Evolutionary conservation across 2,797 vertebrate species (phyloP).

Genomic region (Enteromius viviparus): DNA sequence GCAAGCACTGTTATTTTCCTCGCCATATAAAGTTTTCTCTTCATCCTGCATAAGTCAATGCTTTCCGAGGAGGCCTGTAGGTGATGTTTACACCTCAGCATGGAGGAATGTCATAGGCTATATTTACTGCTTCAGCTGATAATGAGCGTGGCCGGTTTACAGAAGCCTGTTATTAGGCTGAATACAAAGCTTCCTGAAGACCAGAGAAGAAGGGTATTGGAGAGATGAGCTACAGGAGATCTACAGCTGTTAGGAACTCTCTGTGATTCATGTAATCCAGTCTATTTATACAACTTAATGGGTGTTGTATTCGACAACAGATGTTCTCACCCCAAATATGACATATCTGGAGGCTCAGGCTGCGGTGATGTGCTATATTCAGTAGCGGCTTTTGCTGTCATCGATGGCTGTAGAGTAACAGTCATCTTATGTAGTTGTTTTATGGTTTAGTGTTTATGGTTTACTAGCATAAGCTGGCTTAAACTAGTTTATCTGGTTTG

Average conservation of each 20-base stretch:
- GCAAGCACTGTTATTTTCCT: background rate
- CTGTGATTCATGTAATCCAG: conserved; percentile 31
- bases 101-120: conserved; percentile 74
- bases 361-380: conserved; percentile 24
- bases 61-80: conserved; percentile 34
- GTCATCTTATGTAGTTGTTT: background rate
- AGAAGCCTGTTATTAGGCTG: conserved; percentile 77
- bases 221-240: conserved; percentile 7
- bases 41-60: background rate
- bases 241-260: conserved; percentile 47
- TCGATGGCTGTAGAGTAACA: conserved; percentile 11
- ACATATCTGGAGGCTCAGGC: conserved; percentile 15
- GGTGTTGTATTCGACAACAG: conserved; percentile 43
- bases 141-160: conserved; percentile 75
- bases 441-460: background rate
- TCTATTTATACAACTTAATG: conserved; percentile 38
- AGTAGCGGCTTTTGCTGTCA: conserved; percentile 6
- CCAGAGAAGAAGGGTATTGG: conserved; percentile 36
- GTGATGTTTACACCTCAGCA: conserved; percentile 74
- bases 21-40: background rate
- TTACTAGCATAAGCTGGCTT: background rate
- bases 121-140: conserved; percentile 74
- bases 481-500: background rate
- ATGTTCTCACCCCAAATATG: conserved; percentile 50
- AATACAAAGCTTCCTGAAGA: conserved; percentile 53